Conservation (phyloP, 2,888 invertebrate species). For the Scaptomyza reducta region DNA sequence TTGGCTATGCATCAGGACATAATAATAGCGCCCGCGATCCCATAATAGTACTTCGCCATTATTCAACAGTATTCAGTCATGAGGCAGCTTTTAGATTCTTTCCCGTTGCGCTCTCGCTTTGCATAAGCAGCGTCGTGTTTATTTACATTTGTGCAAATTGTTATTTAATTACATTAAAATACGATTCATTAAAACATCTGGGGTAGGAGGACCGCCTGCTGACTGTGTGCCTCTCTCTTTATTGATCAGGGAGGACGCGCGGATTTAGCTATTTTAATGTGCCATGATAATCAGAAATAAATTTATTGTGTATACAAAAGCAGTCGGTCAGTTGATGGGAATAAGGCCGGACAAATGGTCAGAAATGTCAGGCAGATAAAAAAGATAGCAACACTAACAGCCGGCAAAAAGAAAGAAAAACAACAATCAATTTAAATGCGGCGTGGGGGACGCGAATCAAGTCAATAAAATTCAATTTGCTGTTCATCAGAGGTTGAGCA, state of each 20-base stretch:
- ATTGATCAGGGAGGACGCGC: conserved; percentile 13
- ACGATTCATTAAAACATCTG: conserved; percentile 76
- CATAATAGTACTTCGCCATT: too few species aligned
- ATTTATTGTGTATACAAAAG: conserved; percentile 67
- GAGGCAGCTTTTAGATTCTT: too few species aligned
- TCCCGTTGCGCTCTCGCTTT: too few species aligned
- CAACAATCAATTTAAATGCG: conserved; percentile 31
- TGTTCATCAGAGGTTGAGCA: conserved; percentile 59
- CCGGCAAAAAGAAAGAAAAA: background rate
- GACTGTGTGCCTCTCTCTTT: background rate
- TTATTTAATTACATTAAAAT: conserved; percentile 80
- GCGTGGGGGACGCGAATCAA: conserved; percentile 52
- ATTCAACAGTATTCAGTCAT: too few species aligned
- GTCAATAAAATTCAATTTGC: conserved; percentile 76
- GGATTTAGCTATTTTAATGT: conserved; percentile 66
- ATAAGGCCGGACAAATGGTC: conserved; percentile 19
- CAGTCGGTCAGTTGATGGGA: background rate
- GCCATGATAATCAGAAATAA: conserved; percentile 78
- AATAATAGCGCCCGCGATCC: conserved; percentile 1
- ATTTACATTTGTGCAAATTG: conserved; percentile 79
- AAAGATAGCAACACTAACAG: conserved; percentile 3
- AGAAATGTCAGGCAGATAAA: conserved; percentile 45
- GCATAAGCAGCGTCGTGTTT: conserved; percentile 45
- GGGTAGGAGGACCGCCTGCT: conserved; percentile 12
- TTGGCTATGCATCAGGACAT: conserved; percentile 47